These are phyloP conservation scores for Chymomyza procnemis DNA, from an alignment of 2,888 invertebrate genomes.

Conservation along the genomic window DNA sequence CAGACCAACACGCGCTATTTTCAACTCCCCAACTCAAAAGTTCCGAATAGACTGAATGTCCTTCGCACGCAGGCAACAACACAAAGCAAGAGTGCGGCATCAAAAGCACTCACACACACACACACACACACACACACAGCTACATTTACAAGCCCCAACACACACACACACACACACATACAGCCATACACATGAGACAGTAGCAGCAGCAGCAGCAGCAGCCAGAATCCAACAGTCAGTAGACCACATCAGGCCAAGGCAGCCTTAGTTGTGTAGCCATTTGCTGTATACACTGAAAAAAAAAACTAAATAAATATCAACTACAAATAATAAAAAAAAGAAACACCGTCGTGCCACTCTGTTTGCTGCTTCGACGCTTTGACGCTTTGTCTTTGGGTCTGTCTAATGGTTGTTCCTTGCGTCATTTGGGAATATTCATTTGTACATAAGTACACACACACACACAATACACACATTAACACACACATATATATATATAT, in stretches of 20 bases:
- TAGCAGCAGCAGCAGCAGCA: constrained; percentile 9
- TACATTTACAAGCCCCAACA: neutral
- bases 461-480: too few species aligned
- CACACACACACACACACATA: neutral
- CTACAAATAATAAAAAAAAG: constrained; percentile 24
- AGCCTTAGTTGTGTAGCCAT: neutral
- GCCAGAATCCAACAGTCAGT: constrained; percentile 7
- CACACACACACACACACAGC: constrained; percentile 3
- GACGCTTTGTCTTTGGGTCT: neutral
- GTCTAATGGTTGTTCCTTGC: constrained; percentile 10
- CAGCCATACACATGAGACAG: neutral
- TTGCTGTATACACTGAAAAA: neutral
- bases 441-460: neutral
- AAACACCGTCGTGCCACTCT: constrained; percentile 21
- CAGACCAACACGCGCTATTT: constrained; percentile 57
- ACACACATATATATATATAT: too few species aligned
- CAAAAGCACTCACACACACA: constrained; percentile 16
- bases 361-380: constrained; percentile 2
- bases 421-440: constrained; percentile 2
- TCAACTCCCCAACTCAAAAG: constrained; percentile 74
- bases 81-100: constrained; percentile 7
- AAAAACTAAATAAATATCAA: neutral
- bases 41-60: constrained; percentile 72
- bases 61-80: constrained; percentile 55
- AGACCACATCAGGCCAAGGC: neutral